Evolutionary conservation across 2,113 vertebrate species (phyloP).

Genomic region (Rissa tridactyla): DNA sequence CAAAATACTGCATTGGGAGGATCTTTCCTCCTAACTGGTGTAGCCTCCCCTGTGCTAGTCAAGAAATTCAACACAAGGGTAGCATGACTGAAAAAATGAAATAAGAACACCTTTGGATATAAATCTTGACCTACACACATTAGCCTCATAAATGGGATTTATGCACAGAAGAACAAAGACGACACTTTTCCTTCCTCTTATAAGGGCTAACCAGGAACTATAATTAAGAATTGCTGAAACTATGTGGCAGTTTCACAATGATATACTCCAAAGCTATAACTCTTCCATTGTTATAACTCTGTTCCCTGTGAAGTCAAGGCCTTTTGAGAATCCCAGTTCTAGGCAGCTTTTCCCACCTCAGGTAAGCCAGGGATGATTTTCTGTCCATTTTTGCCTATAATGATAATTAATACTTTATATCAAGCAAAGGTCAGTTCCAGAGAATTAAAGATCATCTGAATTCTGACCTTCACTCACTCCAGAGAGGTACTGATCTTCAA

Average conservation of each 20-base stretch:
- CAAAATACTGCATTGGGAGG: not conserved
- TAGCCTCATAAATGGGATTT: not conserved
- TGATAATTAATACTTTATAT: not conserved
- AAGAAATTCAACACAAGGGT: not conserved
- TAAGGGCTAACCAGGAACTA: not conserved
- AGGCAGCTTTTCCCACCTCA: not conserved
- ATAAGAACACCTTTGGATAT: not conserved
- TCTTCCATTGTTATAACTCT: not conserved
- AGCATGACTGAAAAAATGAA: not conserved
- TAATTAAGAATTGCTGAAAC: not conserved
- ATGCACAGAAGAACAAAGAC: not conserved
- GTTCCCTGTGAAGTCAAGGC: not conserved
- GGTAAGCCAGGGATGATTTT: not conserved
- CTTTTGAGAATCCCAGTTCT: not conserved
- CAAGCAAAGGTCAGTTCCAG: not conserved
- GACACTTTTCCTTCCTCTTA: not conserved
- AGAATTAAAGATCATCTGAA: not conserved
- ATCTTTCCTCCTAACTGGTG: not conserved
- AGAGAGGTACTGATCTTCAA: not conserved
- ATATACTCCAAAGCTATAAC: not conserved
- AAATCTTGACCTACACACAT: not conserved
- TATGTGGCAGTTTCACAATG: not conserved
- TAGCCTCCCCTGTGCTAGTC: not conserved
- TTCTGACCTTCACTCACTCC: not conserved
- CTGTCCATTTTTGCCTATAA: not conserved